Conservation (phyloP, 1,140 invertebrate species). For the Lepidurus packardi region DNA sequence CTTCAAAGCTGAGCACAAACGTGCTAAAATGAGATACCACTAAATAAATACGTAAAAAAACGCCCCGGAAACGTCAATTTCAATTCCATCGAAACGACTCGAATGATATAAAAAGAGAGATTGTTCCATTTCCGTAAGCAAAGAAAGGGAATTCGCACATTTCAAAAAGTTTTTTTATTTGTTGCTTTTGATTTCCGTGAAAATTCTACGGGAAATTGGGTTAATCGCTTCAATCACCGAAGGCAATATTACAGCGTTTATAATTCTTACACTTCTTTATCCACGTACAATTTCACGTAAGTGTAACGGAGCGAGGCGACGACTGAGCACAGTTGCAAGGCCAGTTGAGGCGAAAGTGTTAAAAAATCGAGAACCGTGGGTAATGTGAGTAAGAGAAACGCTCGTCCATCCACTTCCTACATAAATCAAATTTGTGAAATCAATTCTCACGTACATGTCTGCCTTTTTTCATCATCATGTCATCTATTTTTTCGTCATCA, state of each 20-base stretch:
- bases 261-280: neutral
- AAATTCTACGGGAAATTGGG: neutral
- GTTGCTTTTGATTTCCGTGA: neutral
- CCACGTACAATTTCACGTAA: conserved; percentile 25
- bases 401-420: conserved; percentile 26
- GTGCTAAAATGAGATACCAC: neutral
- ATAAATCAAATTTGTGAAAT: neutral
- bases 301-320: conserved; percentile 30
- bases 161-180: neutral
- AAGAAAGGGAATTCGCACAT: neutral
- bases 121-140: neutral
- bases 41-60: neutral
- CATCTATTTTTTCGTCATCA: no score
- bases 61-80: neutral
- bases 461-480: no score
- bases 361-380: conserved; percentile 28
- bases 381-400: conserved; percentile 27
- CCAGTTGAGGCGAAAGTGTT: conserved; percentile 28
- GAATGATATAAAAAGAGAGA: neutral
- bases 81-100: neutral
- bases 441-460: neutral
- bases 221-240: neutral
- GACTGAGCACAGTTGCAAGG: conserved; percentile 32
- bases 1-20: neutral
- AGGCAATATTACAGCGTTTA: neutral